Conservation (phyloP, 2,113 vertebrate species). For the Nannospalax galili region DNA sequence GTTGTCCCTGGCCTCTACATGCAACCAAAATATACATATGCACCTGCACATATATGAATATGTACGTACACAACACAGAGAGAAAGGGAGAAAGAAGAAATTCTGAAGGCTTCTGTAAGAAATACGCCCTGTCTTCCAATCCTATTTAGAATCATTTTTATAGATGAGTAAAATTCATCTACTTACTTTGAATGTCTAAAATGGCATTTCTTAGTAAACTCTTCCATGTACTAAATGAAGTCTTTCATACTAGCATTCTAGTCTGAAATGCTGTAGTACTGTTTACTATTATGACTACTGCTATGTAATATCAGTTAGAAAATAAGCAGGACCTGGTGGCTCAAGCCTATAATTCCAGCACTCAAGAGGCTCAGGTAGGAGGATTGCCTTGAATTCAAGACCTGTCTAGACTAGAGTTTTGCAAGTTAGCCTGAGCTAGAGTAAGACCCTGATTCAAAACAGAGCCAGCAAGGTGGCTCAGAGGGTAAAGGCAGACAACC, state of each 20-base stretch:
- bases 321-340: neutral
- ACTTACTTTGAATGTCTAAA: constrained; percentile 2
- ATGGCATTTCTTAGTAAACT: neutral
- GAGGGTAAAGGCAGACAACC: neutral
- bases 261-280: constrained; percentile 10
- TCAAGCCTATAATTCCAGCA: no score
- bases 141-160: neutral
- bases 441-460: no score
- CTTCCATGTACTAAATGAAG: constrained; percentile 39
- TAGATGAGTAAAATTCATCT: constrained; percentile 27
- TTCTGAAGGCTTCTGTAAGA: neutral
- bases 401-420: no score
- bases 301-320: neutral
- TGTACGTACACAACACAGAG: neutral
- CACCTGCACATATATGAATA: no score
- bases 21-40: no score
- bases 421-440: no score
- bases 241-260: neutral
- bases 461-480: no score
- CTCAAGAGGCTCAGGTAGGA: no score
- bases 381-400: no score
- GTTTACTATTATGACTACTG: neutral
- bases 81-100: no score
- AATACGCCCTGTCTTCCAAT: constrained; percentile 16
- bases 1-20: no score